These are phyloP conservation scores for Rhinoderma darwinii DNA, from an alignment of 2,113 vertebrate genomes.

Conservation along the genomic window DNA sequence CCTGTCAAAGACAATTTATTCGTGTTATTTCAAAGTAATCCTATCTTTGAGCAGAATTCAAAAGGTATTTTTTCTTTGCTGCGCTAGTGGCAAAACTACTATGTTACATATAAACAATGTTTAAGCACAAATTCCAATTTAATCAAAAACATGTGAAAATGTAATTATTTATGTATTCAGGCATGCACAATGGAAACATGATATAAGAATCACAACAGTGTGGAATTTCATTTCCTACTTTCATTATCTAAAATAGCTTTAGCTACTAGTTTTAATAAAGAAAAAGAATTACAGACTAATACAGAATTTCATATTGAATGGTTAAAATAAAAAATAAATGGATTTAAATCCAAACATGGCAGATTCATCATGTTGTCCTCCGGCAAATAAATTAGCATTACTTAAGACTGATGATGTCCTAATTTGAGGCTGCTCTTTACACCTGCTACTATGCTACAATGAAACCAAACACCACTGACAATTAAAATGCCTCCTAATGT, in stretches of 20 bases:
- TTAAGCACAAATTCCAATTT: slow-evolving; percentile 56
- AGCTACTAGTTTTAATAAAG: neutral
- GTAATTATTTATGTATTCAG: slow-evolving; percentile 55
- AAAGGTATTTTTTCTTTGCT: slow-evolving; percentile 51
- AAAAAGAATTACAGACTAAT: neutral
- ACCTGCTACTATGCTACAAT: too few relatives aligned
- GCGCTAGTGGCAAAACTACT: slow-evolving; percentile 52
- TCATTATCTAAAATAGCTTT: neutral
- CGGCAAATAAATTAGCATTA: too few relatives aligned
- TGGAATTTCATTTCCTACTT: slow-evolving; percentile 39
- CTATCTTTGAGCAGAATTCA: slow-evolving; percentile 56
- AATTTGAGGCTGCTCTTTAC: too few relatives aligned
- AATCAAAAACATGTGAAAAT: slow-evolving; percentile 58
- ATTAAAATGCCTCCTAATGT: too few relatives aligned
- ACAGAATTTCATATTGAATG: neutral
- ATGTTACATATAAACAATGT: slow-evolving; percentile 58
- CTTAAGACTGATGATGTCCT: too few relatives aligned
- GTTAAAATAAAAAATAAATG: neutral
- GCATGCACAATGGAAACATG: slow-evolving; percentile 46
- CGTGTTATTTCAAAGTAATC: slow-evolving; percentile 56
- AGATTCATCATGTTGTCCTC: too few relatives aligned
- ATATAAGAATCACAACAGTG: slow-evolving; percentile 24
- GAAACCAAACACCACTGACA: too few relatives aligned
- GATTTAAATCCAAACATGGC: neutral
- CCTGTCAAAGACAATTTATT: slow-evolving; percentile 51